Conservation (phyloP, 2,797 vertebrate species). For the Acrossocheilus fasciatus region DNA sequence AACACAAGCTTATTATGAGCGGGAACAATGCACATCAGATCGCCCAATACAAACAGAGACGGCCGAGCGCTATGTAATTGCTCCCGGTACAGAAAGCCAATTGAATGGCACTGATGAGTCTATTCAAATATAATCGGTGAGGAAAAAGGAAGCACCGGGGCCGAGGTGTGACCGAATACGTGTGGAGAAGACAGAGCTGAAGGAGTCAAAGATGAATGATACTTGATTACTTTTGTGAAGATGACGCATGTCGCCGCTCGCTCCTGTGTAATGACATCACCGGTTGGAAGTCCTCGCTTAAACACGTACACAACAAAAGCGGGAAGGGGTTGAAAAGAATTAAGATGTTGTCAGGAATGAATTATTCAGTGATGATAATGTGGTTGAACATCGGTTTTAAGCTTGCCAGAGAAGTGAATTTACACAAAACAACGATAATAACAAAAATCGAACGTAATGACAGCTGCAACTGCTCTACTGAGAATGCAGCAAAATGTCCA, state of each 20-base stretch:
- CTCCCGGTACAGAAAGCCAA: constrained; percentile 41
- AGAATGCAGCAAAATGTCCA: constrained; percentile 28
- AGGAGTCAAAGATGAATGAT: constrained; percentile 21
- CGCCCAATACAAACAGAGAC: constrained; percentile 27
- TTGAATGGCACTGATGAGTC: constrained; percentile 40
- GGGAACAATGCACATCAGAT: constrained; percentile 47
- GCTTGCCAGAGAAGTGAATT: neutral
- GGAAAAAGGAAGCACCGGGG: constrained; percentile 1
- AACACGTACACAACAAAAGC: neutral
- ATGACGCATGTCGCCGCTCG: neutral
- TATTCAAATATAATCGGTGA: constrained; percentile 37
- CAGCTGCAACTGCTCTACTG: constrained; percentile 9
- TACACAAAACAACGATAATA: neutral
- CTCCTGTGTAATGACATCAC: neutral
- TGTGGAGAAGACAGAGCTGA: neutral
- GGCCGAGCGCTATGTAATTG: constrained; percentile 10
- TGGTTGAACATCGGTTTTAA: neutral
- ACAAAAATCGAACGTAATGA: neutral
- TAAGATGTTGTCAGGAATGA: constrained; percentile 30
- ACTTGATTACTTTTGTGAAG: constrained; percentile 18
- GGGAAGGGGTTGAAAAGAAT: constrained; percentile 22
- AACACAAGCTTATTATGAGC: constrained; percentile 52
- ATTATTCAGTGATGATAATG: constrained; percentile 47
- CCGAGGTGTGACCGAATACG: neutral
- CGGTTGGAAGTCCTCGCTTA: neutral